Evolutionary conservation across 1,140 invertebrate genomes (phyloP).

Genomic region (Nilaparvata lugens): DNA sequence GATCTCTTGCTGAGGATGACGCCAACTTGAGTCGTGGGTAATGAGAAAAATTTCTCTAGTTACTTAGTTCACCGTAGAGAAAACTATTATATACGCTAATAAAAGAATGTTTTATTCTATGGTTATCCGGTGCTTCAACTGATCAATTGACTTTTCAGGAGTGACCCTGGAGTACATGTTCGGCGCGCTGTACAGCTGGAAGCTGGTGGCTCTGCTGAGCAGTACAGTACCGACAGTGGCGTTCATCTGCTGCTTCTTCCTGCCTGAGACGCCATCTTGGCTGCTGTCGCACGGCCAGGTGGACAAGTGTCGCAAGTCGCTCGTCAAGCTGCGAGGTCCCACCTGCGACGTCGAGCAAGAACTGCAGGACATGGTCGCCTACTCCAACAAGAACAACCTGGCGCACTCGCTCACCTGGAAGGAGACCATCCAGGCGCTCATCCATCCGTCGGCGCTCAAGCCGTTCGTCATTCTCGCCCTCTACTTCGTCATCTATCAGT

Average conservation of each 20-base stretch:
- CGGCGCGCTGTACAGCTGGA: constrained; percentile 49
- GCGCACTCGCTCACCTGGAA: constrained; percentile 24
- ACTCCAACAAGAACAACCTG: constrained; percentile 51
- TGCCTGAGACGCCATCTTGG: constrained; percentile 64
- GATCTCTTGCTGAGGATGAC: no score
- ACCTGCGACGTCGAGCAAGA: constrained; percentile 52
- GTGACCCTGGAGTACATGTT: constrained; percentile 47
- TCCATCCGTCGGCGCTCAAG: constrained; percentile 51
- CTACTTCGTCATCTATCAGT: constrained; percentile 65
- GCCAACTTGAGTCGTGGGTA: no score
- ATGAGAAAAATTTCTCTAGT: no score
- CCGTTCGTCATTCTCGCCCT: constrained; percentile 51
- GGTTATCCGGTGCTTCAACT: no score
- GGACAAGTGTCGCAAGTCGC: constrained; percentile 47
- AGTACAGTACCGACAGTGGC: constrained; percentile 46
- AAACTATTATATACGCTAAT: no score
- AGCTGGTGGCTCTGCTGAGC: constrained; percentile 47
- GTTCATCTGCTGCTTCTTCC: constrained; percentile 46
- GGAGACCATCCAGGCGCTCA: constrained; percentile 46
- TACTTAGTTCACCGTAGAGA: no score
- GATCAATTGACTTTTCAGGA: constrained; percentile 23
- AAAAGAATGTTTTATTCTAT: no score
- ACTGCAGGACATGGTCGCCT: constrained; percentile 48
- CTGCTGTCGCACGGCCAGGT: constrained; percentile 50
- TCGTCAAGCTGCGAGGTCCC: constrained; percentile 48